Evolutionary conservation across 64 coral and sea anemone species (phyloP), one percentile per base, ranked within the genome.

Genomic region (Astreopora myriophthalma): DNA sequence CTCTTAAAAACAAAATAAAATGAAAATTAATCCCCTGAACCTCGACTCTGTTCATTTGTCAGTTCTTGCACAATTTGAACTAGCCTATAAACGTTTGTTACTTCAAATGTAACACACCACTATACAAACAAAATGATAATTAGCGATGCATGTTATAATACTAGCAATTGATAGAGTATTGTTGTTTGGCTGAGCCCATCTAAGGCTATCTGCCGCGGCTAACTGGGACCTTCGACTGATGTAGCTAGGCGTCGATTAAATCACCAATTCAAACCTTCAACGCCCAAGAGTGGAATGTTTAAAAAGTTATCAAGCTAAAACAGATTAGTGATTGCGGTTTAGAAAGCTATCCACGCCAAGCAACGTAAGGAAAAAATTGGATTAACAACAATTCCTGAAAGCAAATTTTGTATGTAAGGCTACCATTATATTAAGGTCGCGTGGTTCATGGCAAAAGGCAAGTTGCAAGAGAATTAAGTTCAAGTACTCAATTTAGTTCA

Each of bases 261-360:
- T 3, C 34, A 36, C 6, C 32, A n/a, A 6, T 37, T 38, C 9
- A 1, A 39, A 3, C 20, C 79, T 34, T 83, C 79, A 64, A 83
- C 79, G 79, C 79, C 79, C 79, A 65, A 13, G 17, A n/a, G 55
- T n/a, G 58, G 58, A 64, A 34, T 83, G 31, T 83, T 83, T 57
- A 33, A 8, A 33, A 60, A 83, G 79, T 83, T 83, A 83, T 83
- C 79, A 36, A 22, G 79, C 55, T 8, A 83, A 55, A 83, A 83
- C 79, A 83, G 79, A 83, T 83, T 83, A 83, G 78, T 38, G 32
- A 16, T 63, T 83, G 79, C 34, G 79, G 79, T 39, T 36, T 20
- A 9, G 51, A 60, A 61, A 64, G 32, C 79, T 62, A 34, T 83
- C 52, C 19, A 8, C 55, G 57, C 79, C 33, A 64, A 6, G 52